These are phyloP conservation scores for Percina caprodes DNA, from an alignment of 2,113 vertebrate genomes.

Conservation along the genomic window DNA sequence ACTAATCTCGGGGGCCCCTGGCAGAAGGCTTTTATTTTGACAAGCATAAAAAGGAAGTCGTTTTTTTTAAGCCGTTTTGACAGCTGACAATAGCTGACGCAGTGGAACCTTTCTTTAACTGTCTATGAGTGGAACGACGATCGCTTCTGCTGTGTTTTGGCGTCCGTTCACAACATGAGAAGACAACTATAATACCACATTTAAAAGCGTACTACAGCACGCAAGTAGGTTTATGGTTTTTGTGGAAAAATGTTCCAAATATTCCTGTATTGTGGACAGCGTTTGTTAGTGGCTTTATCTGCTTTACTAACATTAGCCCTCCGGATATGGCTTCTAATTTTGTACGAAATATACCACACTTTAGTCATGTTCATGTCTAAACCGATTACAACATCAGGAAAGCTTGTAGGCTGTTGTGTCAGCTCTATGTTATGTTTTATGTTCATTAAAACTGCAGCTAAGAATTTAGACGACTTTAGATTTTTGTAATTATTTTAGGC, in stretches of 20 bases:
- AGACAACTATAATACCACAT: not conserved
- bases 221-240: constrained; percentile 38
- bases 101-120: too few species aligned
- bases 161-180: constrained; percentile 28
- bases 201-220: not conserved
- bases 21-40: constrained; percentile 37
- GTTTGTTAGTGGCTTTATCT: not conserved
- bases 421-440: not conserved
- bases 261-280: not conserved
- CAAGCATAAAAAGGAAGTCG: constrained; percentile 40
- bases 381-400: not conserved
- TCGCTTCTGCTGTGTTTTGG: not conserved
- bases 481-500: not conserved
- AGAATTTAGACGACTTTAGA: not conserved
- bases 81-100: not conserved
- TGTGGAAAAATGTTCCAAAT: not conserved
- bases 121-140: too few species aligned
- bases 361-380: not conserved
- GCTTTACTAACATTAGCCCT: not conserved
- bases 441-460: not conserved
- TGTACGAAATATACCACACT: not conserved
- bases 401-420: not conserved
- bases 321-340: too few species aligned
- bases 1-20: not conserved
- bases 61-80: not conserved